Base-by-base conservation (phyloP, 2,888 invertebrate species). In the Folsomia candida region DNA sequence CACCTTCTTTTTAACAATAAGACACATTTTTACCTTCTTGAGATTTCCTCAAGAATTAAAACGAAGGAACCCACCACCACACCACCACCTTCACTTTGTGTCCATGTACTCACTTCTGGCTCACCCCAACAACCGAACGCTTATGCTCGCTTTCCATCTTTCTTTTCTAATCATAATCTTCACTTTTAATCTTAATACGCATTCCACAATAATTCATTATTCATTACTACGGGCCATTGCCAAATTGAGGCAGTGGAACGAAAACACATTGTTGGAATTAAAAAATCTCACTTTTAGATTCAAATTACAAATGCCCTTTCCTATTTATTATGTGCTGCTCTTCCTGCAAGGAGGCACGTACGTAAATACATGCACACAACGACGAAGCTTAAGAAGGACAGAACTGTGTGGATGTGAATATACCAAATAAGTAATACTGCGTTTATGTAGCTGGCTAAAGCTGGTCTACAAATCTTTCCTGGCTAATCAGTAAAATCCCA, bases 401-500 rank as follows among this genome's bases (percentile, higher is more conserved):
- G n/a, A n/a, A n/a, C n/a, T n/a, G n/a, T n/a, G n/a, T n/a, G n/a
- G n/a, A n/a, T n/a, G n/a, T n/a, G n/a, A n/a, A n/a, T n/a, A n/a
- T n/a, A n/a, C n/a, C n/a, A n/a, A n/a, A n/a, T n/a, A n/a, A n/a
- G n/a, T n/a, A n/a, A n/a, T n/a, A n/a, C n/a, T n/a, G n/a, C n/a
- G n/a, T n/a, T n/a, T n/a, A 11, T 47, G 47, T 47, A 47, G 20
- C 6, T 11, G 57, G 57, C 6, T 6, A 11, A 62, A 62, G 62
- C n/a, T 26, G 20, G 28, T n/a, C 67, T 24, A 67, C 67, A 67
- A 67, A 65, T 70, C 63, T 73, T 73, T 67, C 68, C 60, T 70
- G 68, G 70, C 70, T 73, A 70, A 73, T 73, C 73, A 73, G 64
- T 69, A 59, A 65, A 59, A 63, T 64, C 63, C 37, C 54, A 57